Evolutionary conservation across 2,797 vertebrate species (phyloP), one percentile per base, ranked within the genome.

Genomic region (Phoebastria nigripes): DNA sequence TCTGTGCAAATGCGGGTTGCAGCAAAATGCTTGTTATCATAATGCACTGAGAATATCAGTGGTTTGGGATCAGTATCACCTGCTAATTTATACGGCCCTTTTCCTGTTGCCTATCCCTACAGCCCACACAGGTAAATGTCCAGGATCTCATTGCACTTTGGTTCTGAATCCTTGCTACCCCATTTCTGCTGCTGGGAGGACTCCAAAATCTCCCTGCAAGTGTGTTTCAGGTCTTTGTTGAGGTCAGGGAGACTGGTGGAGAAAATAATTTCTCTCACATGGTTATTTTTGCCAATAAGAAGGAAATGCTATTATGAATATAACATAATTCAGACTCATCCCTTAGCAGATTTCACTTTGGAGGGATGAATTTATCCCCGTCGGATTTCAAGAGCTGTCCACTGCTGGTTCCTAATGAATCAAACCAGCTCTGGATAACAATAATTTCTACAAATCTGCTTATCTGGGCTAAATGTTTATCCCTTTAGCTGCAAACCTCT

Each of bases 391-490:
- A 66, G 83, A 92, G 84, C 83, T 59, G 24, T 93, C 96, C 86
- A 63, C 35, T 79, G 94, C 94, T 72, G 85, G 42, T 89, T 88
- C 93, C 93, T 94, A 94, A 96, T 92, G 94, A 89, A 90, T 87
- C 81, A 87, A 91, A 90, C 62, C 62, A 18, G 78, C 93, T 87
- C 67, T 39, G 63, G 94, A 94, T 96, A 96, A 96, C 52, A 74
- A 69, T 84, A 91, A 95, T 97, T 96, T 97, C 86, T 65, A 69
- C 62, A 94, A 83, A 97, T 96, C 91, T 85, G 70, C 90, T 96
- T 96, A 94, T 93, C 95, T 80, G 83, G 74, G 71, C 85, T 92
- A 71, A 76, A 65, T 35, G 84, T 91, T 91, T 96, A 92, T 94
- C 82, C 87, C 90, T 94, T 94, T 97, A 96, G 83, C 94, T 92